Evolutionary conservation across 2,888 invertebrate genomes (phyloP), one percentile per base, ranked within the genome.

Genomic region (Raillietiella orientalis): DNA sequence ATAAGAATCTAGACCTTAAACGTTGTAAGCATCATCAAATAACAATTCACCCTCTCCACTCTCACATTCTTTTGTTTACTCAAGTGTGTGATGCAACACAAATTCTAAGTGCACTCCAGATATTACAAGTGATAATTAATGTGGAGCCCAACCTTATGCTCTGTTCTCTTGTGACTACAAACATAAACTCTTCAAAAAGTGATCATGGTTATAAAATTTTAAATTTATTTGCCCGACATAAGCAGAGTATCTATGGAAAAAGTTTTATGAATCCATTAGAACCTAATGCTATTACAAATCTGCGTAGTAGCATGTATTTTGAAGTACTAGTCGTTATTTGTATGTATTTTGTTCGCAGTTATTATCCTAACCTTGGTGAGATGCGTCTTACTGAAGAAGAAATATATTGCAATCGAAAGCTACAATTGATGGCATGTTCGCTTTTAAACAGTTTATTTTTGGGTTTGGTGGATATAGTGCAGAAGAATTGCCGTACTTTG

Each of bases 41-140:
- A n/a, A n/a, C n/a, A 5, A 53, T 70, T 19, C 66, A 69, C 41
- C 64, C 66, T 14, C 59, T 71, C 29, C 75, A 77, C 41, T 66
- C 70, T 13, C 75, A 77, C 40, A 58, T 79, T 48, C 53, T 77
- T 21, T 50, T 79, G 3, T 77, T 77, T 40, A 60, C 62, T 35
- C 66, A 66, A 32, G 60, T 66, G 11, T 71, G 67, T 37, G 74
- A 75, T 42, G 62, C 65, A 0, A 56, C 59, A 29, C 57, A 66
- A 36, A 61, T 62, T 3, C 47, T 70, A 1, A n/a, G 72, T 39
- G 65, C 67, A 5, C 49, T 75, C 32, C 58, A 61, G 30, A 65
- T 66, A 0, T 44, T 74, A n/a, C 58, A 63, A 31, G 64, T 63
- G 36, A 62, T 70, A 32, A 53, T 74, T 5, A 39, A 53, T 22